A percentile compares a stretch with the other conserved stretches of the same genome.
Conservation (phyloP, 2,113 vertebrate species). For the Lutjanus erythropterus region DNA sequence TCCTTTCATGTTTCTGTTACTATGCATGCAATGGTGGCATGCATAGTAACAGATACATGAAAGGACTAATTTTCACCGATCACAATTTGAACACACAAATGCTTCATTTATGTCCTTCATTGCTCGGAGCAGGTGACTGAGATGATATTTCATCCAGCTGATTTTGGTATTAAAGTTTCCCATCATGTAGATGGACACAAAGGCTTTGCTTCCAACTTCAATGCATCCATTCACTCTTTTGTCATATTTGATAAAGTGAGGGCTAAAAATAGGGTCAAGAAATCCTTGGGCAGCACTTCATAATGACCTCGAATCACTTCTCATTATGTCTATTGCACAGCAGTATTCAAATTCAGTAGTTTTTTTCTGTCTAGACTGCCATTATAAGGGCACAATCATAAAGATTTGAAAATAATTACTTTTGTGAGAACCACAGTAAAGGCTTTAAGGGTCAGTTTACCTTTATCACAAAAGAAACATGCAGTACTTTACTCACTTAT, state of each 20-base stretch:
- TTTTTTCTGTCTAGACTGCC: neutral
- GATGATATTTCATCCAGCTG: slow-evolving; percentile 21
- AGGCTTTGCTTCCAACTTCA: slow-evolving; percentile 1
- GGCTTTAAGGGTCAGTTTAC: neutral
- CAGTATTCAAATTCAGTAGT: neutral
- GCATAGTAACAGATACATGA: neutral
- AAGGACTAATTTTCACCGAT: neutral
- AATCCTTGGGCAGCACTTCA: neutral
- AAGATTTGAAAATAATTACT: neutral
- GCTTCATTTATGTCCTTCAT: neutral
- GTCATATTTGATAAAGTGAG: slow-evolving; percentile 9
- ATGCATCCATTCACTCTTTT: slow-evolving; percentile 37
- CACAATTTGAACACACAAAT: neutral
- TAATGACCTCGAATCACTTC: slow-evolving; percentile 33
- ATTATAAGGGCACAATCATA: neutral
- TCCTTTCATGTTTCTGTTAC: too few relatives aligned
- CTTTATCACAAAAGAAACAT: neutral
- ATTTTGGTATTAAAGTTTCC: neutral
- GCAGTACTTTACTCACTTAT: too few relatives aligned
- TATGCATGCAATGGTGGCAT: neutral
- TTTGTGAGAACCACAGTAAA: neutral
- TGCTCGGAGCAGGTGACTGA: slow-evolving; percentile 10
- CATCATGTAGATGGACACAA: slow-evolving; percentile 25
- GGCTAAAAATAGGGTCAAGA: neutral
- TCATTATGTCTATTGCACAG: slow-evolving; percentile 22